These are phyloP conservation scores for Cariama cristata DNA, from an alignment of 2,113 vertebrate genomes.

Conservation along the genomic window DNA sequence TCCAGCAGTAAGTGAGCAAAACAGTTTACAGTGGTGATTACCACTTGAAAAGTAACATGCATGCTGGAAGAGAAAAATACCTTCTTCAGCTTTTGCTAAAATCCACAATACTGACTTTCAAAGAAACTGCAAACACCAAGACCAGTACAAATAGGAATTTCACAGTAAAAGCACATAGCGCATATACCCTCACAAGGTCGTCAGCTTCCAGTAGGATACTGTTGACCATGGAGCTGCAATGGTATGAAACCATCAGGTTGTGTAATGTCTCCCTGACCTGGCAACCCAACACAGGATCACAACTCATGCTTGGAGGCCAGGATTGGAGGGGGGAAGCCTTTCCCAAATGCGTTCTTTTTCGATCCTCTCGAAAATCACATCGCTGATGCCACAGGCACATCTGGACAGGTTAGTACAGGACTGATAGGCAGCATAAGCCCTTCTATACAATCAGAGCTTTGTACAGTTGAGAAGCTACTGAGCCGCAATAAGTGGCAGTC, in stretches of 20 bases:
- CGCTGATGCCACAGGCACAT: neutral
- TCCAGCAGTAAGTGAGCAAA: neutral
- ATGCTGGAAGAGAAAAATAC: neutral
- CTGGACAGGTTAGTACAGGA: neutral
- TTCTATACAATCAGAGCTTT: neutral
- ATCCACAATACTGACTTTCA: neutral
- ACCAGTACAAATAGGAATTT: neutral
- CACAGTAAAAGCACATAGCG: neutral
- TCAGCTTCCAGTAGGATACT: neutral
- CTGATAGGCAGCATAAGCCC: neutral
- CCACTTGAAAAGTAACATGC: neutral
- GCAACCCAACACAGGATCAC: neutral
- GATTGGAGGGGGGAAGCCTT: neutral
- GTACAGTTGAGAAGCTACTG: neutral
- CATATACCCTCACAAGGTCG: neutral
- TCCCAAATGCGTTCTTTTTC: neutral
- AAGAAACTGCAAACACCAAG: neutral
- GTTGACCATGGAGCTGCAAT: neutral
- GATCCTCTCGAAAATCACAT: neutral
- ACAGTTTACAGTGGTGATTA: neutral
- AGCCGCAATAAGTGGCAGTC: neutral
- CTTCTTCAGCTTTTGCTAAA: neutral
- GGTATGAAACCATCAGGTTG: neutral
- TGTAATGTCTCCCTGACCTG: neutral
- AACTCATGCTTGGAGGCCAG: neutral